Percentiles rank a stretch among this genome's conserved stretches.
These are phyloP conservation scores for Neodiprion virginianus DNA, from an alignment of 1,140 invertebrate genomes.

Conservation along the genomic window DNA sequence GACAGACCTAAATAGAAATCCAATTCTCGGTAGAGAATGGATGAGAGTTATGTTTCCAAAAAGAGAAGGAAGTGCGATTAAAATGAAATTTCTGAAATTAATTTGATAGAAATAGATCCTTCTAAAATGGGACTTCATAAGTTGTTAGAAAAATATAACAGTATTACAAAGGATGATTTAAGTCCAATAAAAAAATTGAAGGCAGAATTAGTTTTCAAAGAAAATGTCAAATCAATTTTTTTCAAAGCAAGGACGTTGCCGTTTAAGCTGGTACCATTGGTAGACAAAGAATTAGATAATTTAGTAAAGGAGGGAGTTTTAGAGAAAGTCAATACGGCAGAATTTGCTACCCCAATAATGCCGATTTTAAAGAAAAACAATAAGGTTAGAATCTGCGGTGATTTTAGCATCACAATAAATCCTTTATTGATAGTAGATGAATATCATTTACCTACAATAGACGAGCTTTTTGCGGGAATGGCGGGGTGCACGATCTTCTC, in stretches of 20 bases:
- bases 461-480: constrained; percentile 46
- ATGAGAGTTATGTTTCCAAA: constrained; percentile 5
- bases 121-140: neutral
- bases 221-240: constrained; percentile 40
- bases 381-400: constrained; percentile 53
- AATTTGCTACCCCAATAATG: constrained; percentile 52
- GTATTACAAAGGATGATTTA: constrained; percentile 23
- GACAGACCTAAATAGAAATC: constrained; percentile 14
- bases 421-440: constrained; percentile 39
- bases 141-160: constrained; percentile 22
- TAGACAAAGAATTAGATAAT: constrained; percentile 26
- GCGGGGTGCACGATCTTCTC: constrained; percentile 41
- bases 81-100: constrained; percentile 26
- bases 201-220: constrained; percentile 33
- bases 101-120: constrained; percentile 21
- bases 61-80: neutral
- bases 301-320: constrained; percentile 23
- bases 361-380: constrained; percentile 57
- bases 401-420: constrained; percentile 57
- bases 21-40: constrained; percentile 31
- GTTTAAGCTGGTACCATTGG: constrained; percentile 20
- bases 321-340: constrained; percentile 20
- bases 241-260: constrained; percentile 32
- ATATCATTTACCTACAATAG: constrained; percentile 43
- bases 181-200: constrained; percentile 24